Evolutionary conservation across 1,140 invertebrate genomes (phyloP).

Genomic region (Anastrepha ludens): DNA sequence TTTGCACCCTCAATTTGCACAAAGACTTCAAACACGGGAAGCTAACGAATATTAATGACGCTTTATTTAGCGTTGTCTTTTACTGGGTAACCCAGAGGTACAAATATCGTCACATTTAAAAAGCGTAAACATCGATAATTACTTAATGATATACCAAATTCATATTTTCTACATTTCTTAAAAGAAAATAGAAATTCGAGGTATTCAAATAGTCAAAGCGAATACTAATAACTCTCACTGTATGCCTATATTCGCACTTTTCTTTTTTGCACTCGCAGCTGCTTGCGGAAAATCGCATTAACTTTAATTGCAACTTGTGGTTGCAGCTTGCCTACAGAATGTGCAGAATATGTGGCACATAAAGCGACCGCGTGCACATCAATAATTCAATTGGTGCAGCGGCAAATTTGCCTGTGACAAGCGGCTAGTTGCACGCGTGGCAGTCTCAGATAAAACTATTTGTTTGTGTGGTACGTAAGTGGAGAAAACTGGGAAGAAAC

Average conservation of each 20-base stretch:
- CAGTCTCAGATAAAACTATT: background rate
- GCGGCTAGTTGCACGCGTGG: background rate
- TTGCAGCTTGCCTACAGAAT: slow-evolving; percentile 4
- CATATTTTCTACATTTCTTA: too few species aligned
- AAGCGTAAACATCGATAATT: too few species aligned
- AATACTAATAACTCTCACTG: too few species aligned
- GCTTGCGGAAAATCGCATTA: slow-evolving; percentile 44
- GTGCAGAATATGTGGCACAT: background rate
- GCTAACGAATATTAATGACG: too few species aligned
- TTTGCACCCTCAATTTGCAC: too few species aligned
- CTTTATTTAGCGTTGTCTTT: too few species aligned
- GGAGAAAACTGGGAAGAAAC: background rate
- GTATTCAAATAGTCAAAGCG: too few species aligned
- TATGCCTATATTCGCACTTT: background rate
- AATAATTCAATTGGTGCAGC: slow-evolving; percentile 46
- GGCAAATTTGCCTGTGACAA: slow-evolving; percentile 44
- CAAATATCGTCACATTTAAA: too few species aligned
- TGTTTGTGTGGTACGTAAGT: background rate
- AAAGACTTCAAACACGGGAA: too few species aligned
- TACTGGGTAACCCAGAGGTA: too few species aligned
- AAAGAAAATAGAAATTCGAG: too few species aligned
- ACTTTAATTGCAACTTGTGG: slow-evolving; percentile 51
- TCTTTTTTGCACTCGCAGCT: slow-evolving; percentile 6
- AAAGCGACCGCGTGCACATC: slow-evolving; percentile 21
- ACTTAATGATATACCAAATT: too few species aligned